Base-by-base conservation (phyloP, 2,888 invertebrate species). In the Apotomis betuletana region DNA sequence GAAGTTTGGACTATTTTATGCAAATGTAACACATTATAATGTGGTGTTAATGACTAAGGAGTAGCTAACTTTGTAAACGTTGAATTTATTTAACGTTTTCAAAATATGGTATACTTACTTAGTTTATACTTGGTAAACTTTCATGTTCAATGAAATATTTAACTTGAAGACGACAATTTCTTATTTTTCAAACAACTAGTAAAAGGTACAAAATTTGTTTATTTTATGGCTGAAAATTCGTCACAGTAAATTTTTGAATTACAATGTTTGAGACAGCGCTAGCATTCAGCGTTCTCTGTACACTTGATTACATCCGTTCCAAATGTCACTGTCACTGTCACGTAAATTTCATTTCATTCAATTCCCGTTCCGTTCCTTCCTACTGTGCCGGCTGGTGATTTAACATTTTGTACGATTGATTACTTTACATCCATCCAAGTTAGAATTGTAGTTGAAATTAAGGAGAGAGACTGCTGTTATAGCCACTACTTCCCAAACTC, bases 51-150 rank as follows among this genome's bases (percentile, higher is more conserved):
- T 15, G 10, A 60, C 13, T 13, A 13, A 2, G 13, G 5, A 3
- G 12, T 9, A 59, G 15, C 59, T 41, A 59, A 10, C 67, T 59
- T 59, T 41, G 15, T 27, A 52, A 67, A 67, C 41, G 8, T 8
- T 38, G 6, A 13, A 0, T 3, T 6, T 6, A 6, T 41, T 41
- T 4, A 3, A 41, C 38, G n/a, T 38, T 8, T 49, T 12, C 49
- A 49, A 49, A 49, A 9, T 49, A 8, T 9, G 9, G 3, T 49
- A 49, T 9, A 27, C 27, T 27, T 27, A 27, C 27, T 2, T 27
- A 10, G 10, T 46, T 3, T 5, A 46, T 9, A 46, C 46, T 6
- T 46, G 46, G 10, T 10, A 9, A 2, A 49, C 10, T 9, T 49
- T 49, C 0, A 49, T 41, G 9, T 49, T 41, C 6, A 41, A 41